Evolutionary conservation across 2,113 vertebrate species (phyloP), one percentile per base, ranked within the genome.

Genomic region (Empidonax traillii): DNA sequence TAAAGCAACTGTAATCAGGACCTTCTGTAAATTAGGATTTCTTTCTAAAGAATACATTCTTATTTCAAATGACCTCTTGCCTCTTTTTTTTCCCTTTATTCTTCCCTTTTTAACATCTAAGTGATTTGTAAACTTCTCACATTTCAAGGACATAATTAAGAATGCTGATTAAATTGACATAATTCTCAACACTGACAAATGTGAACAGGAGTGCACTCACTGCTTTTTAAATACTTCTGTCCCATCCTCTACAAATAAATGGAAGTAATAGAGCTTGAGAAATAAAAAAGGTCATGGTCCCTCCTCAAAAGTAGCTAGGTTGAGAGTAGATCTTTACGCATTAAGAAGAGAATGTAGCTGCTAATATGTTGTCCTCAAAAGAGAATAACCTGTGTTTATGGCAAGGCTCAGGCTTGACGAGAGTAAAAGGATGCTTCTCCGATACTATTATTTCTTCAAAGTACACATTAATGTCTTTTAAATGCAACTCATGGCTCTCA

Each of bases 71-170:
- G 67, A 96, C 90, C 87, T 22, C 7, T 63, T 81, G 52, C 22
- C 28, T 33, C 41, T 67, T 91, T 76, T 41, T 66, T 78, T 71
- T 21, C 43, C 66, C 33, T 85, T 79, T 73, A 53, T 78, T 79
- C 78, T 77, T 91, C 75, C 85, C 66, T 84, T 85, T 87, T 78
- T 87, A 90, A 90, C 59, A 74, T 88, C 55, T 77, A 86, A 93
- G 81, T 92, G 68, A 91, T 96, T 96, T 92, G 71, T 77, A 94
- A 85, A 94, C 90, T 87, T 97, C 74, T 89, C 5, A 2, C 85
- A 85, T 96, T 96, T 97, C 96, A 96, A 96, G 96, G 95, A 73
- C 67, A 28, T 96, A 97, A 96, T 97, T 96, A 95, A 90, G 80
- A 90, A 87, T 87, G 79, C 82, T 97, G 93, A 96, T 96, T 96